phyloP scores from a whole-genome alignment of 2,797 vertebrate genomes.

The Melanotaenia pygmaea region DNA sequence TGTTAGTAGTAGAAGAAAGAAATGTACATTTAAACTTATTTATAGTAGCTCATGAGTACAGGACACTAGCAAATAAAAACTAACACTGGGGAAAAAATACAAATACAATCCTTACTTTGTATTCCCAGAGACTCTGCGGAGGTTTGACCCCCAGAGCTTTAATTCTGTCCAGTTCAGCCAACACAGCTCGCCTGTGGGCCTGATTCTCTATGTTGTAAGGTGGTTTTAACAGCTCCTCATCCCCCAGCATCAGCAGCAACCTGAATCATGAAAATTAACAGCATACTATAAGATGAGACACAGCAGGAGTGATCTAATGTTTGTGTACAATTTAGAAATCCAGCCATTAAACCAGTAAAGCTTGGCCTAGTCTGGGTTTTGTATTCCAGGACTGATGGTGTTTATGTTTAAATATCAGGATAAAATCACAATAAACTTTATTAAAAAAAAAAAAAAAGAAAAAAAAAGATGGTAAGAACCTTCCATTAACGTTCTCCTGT shows the following conservation, averaged over 20 bases:
- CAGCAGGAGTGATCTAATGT: too few relatives aligned
- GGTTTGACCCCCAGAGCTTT: conserved; percentile 90
- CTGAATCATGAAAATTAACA: conserved; percentile 66
- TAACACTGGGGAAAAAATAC: not conserved
- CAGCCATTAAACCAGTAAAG: not conserved
- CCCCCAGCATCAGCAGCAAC: conserved; percentile 88
- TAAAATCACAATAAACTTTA: not conserved
- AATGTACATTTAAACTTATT: not conserved
- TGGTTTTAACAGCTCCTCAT: conserved; percentile 87
- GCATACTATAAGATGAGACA: not conserved
- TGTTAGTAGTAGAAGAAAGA: conserved; percentile 1
- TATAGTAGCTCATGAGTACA: not conserved
- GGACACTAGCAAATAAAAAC: not conserved
- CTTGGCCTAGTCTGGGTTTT: not conserved
- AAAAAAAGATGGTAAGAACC: conserved; percentile 71
- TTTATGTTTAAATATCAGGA: not conserved
- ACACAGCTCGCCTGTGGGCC: conserved; percentile 87
- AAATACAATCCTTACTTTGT: conserved; percentile 84
- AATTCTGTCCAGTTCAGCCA: conserved; percentile 87
- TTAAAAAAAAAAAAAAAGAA: too few relatives aligned
- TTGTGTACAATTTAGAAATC: too few relatives aligned
- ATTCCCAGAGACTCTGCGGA: conserved; percentile 96
- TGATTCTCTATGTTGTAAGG: conserved; percentile 88
- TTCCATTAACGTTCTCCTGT: conserved; percentile 91
- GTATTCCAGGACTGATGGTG: not conserved